Percentiles rank a stretch among this genome's conserved stretches.
Conservation (phyloP, 2,113 vertebrate species). For the Nesogale talazaci region DNA sequence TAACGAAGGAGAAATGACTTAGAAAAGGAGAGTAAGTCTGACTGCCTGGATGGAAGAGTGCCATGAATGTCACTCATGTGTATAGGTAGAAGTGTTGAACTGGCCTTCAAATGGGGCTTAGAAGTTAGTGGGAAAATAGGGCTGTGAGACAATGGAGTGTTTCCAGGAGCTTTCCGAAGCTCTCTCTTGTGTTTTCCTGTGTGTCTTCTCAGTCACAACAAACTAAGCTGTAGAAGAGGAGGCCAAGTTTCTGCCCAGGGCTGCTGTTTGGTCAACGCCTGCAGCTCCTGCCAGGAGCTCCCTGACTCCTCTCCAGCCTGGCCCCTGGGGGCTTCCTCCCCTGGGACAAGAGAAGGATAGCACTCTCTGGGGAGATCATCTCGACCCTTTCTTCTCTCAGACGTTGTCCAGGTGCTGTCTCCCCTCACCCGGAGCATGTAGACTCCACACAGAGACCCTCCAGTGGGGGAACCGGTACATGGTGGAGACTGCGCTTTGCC, state of each 20-base stretch:
- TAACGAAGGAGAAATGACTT: too few relatives aligned
- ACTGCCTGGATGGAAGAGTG: not conserved
- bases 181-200: too few relatives aligned
- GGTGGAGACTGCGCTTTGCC: not conserved
- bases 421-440: not conserved
- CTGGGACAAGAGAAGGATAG: too few relatives aligned
- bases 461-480: not conserved
- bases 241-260: not conserved
- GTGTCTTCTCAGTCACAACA: too few relatives aligned
- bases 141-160: too few relatives aligned
- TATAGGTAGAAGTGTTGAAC: too few relatives aligned
- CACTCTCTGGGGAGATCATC: not conserved
- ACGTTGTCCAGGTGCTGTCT: fast-evolving
- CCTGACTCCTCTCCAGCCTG: not conserved
- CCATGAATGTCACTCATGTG: not conserved
- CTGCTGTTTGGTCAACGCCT: not conserved
- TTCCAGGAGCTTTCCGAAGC: too few relatives aligned
- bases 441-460: too few relatives aligned
- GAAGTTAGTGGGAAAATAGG: too few relatives aligned
- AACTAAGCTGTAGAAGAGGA: not conserved
- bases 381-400: fast-evolving
- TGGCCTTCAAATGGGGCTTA: too few relatives aligned
- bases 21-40: not conserved
- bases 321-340: not conserved
- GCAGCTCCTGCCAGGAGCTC: too few relatives aligned